These are phyloP conservation scores for Cyanoderma ruficeps DNA, from an alignment of 2,113 vertebrate species.

Conservation along the genomic window DNA sequence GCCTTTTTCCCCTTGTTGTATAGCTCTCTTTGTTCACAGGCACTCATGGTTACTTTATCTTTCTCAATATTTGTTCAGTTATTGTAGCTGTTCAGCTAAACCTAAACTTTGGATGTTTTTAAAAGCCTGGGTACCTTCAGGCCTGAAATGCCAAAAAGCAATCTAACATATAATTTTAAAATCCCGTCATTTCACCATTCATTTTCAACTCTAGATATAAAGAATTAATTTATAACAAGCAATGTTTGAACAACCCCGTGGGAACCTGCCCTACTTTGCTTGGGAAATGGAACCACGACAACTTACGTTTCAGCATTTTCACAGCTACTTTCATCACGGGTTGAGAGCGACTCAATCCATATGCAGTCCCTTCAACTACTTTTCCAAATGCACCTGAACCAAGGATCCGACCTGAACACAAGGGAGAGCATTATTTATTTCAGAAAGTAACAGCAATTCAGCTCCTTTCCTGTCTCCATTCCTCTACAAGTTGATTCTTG, in stretches of 20 bases:
- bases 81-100: neutral
- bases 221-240: neutral
- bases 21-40: neutral
- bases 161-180: neutral
- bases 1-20: neutral
- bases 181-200: neutral
- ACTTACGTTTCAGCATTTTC: constrained; percentile 99
- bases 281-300: neutral
- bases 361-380: constrained; percentile 96
- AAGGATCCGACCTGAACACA: constrained; percentile 87
- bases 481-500: neutral
- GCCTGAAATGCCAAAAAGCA: neutral
- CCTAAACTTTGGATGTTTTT: neutral
- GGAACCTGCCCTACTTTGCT: neutral
- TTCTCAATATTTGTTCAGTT: neutral
- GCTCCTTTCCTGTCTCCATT: neutral
- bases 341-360: constrained; percentile 93
- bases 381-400: constrained; percentile 98
- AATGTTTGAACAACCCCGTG: neutral
- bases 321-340: constrained; percentile 98
- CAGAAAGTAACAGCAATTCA: neutral
- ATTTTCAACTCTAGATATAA: neutral
- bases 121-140: neutral
- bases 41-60: neutral
- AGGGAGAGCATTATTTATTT: neutral